phyloP scores from a whole-genome alignment of 2,888 invertebrate species.

The Shargacucullia verbasci region DNA sequence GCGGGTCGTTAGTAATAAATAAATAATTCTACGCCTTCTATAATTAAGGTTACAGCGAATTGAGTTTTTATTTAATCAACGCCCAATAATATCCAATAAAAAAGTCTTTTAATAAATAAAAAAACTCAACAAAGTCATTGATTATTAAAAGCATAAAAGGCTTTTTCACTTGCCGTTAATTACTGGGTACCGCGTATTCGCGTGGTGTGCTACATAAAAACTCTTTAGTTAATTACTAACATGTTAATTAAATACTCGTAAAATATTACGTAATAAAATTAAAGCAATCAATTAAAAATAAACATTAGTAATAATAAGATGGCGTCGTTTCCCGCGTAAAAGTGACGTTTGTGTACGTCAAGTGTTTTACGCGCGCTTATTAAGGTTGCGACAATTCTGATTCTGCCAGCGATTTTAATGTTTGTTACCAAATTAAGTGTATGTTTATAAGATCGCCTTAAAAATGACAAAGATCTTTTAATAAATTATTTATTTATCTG shows the following conservation, averaged over 20 bases:
- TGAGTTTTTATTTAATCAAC: too few relatives aligned
- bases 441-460: too few relatives aligned
- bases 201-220: slow-evolving; percentile 20
- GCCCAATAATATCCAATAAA: too few relatives aligned
- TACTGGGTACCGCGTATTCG: slow-evolving; percentile 14
- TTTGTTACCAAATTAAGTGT: background rate
- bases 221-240: slow-evolving; percentile 25
- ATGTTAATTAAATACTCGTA: slow-evolving; percentile 39
- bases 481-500: too few relatives aligned
- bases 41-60: too few relatives aligned
- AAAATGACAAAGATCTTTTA: too few relatives aligned
- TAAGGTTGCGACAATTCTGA: background rate
- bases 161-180: slow-evolving; percentile 29
- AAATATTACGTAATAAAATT: slow-evolving; percentile 4
- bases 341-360: slow-evolving; percentile 25
- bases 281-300: slow-evolving; percentile 3
- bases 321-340: slow-evolving; percentile 26
- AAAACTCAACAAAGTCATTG: slow-evolving; percentile 6
- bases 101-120: too few relatives aligned
- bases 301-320: slow-evolving; percentile 9
- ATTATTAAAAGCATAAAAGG: slow-evolving; percentile 24
- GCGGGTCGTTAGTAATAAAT: too few relatives aligned
- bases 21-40: too few relatives aligned
- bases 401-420: background rate
- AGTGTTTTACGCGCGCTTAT: slow-evolving; percentile 10